phyloP scores from a whole-genome alignment of 2,888 invertebrate genomes.

The Drosophila hamatofila region DNA sequence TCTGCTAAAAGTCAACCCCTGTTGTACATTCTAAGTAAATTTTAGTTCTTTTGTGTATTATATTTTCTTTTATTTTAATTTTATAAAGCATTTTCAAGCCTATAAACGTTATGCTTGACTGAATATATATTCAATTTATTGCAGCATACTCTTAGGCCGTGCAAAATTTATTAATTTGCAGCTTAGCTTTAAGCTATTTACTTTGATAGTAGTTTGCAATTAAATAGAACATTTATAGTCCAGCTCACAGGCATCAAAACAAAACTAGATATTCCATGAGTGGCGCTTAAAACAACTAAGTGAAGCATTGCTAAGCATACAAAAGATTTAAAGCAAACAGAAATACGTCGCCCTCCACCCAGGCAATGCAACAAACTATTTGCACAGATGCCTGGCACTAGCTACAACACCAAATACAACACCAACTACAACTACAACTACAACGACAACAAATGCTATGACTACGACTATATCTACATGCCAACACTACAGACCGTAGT shows the following conservation, averaged over 20 bases:
- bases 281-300: constrained; percentile 15
- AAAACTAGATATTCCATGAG: constrained; percentile 5
- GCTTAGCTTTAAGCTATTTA: constrained; percentile 1
- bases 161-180: neutral
- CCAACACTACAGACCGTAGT: constrained; percentile 24
- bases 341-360: neutral
- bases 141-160: neutral
- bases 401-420: constrained; percentile 1
- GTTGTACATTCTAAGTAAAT: neutral
- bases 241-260: neutral
- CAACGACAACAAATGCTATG: constrained; percentile 10
- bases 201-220: neutral
- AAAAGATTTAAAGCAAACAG: constrained; percentile 35
- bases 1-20: too few species aligned
- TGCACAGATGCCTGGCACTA: constrained; percentile 39
- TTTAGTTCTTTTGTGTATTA: neutral
- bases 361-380: constrained; percentile 55
- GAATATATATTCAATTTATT: neutral
- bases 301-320: constrained; percentile 25
- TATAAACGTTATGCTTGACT: neutral
- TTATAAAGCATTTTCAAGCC: too few species aligned
- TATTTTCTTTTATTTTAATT: neutral
- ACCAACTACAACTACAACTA: neutral
- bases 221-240: neutral
- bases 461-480: constrained; percentile 27